Percentiles rank a stretch among this genome's conserved stretches.
Evolutionary conservation across 2,797 vertebrate species (phyloP).

Genomic region (Ctenopoma multispine): DNA sequence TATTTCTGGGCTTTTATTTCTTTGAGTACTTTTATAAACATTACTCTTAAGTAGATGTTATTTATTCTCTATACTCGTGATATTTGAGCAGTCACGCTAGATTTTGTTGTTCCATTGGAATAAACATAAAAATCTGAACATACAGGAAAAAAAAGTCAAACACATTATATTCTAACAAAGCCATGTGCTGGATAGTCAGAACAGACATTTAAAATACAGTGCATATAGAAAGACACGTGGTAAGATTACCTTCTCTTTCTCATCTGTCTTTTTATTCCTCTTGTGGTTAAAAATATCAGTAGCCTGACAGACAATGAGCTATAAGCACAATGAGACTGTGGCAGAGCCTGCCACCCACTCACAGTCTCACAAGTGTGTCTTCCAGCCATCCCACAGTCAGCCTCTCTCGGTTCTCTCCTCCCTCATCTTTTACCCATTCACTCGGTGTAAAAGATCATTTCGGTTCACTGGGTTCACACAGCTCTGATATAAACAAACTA

Average conservation of each 20-base stretch:
- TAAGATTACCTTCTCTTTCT: constrained; percentile 26
- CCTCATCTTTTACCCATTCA: constrained; percentile 40
- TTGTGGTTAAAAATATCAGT: constrained; percentile 69
- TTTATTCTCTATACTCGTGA: too few relatives aligned
- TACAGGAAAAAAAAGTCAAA: neutral
- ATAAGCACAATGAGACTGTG: constrained; percentile 65
- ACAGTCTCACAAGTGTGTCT: constrained; percentile 27
- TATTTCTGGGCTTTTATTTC: neutral
- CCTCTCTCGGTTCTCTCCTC: constrained; percentile 22
- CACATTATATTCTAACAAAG: constrained; percentile 6
- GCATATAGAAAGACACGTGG: constrained; percentile 3
- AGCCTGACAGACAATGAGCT: constrained; percentile 69
- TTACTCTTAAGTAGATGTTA: too few relatives aligned
- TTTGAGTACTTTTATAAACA: neutral
- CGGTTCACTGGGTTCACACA: neutral
- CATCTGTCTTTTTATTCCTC: constrained; percentile 30
- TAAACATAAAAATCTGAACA: constrained; percentile 4
- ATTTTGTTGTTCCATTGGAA: neutral
- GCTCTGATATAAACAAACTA: neutral
- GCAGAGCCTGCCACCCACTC: constrained; percentile 63
- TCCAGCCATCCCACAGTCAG: constrained; percentile 28
- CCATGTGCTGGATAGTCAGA: constrained; percentile 29
- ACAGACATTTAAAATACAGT: constrained; percentile 10
- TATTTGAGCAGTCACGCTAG: too few relatives aligned
- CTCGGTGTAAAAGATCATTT: neutral